Conservation (phyloP, 2,113 vertebrate genomes). For the Lota lota region DNA sequence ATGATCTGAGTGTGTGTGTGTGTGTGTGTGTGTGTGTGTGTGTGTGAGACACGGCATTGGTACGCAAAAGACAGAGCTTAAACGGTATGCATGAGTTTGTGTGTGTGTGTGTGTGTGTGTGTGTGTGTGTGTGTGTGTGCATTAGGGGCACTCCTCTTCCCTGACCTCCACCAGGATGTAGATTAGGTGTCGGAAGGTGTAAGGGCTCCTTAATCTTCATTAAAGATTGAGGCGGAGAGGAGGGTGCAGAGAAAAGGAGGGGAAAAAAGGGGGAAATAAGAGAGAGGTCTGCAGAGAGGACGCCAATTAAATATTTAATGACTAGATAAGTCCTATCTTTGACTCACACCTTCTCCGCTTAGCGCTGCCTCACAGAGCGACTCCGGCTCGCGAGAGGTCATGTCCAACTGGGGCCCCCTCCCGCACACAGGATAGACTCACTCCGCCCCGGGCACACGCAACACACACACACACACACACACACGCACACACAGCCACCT, state of each 20-base stretch:
- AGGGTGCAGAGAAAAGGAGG: conserved; percentile 2
- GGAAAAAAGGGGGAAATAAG: background rate
- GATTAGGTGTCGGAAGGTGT: conserved; percentile 60
- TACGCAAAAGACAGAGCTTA: no score
- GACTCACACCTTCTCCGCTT: conserved; percentile 52
- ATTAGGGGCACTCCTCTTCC: conserved; percentile 20
- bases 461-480: no score
- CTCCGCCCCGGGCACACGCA: no score
- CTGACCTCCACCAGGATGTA: conserved; percentile 54
- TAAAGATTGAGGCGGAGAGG: conserved; percentile 64
- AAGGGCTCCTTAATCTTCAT: conserved; percentile 68
- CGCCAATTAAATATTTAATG: conserved; percentile 66
- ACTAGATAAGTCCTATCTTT: conserved; percentile 63
- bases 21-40: no score
- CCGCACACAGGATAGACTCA: background rate
- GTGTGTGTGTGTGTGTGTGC: background rate
- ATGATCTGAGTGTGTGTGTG: no score
- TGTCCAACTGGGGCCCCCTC: no score
- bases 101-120: background rate
- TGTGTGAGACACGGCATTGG: no score
- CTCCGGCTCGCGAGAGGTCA: background rate
- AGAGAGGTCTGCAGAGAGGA: conserved; percentile 56
- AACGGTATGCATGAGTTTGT: background rate
- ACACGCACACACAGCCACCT: no score
- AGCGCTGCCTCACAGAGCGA: background rate